These are phyloP conservation scores for Caenorhabditis auriculariae DNA, from an alignment of 2,888 invertebrate species.

Conservation along the genomic window DNA sequence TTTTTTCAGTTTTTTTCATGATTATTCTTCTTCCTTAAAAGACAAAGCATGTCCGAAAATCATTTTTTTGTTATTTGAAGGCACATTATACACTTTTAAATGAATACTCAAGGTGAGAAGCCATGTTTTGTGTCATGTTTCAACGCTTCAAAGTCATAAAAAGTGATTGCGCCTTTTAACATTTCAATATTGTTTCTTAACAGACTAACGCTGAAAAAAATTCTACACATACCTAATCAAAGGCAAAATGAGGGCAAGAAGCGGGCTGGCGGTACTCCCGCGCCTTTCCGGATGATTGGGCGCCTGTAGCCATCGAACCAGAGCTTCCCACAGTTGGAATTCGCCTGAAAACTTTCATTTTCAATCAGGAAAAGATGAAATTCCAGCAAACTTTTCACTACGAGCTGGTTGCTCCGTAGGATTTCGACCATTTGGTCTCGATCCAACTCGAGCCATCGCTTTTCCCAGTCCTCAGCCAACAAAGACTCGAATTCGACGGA, in stretches of 20 bases:
- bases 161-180: too few species aligned
- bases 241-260: slow-evolving; percentile 51
- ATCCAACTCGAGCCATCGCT: slow-evolving; percentile 62
- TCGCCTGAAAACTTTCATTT: slow-evolving; percentile 60
- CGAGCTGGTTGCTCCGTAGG: slow-evolving; percentile 64
- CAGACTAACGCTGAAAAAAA: too few species aligned
- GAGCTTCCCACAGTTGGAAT: slow-evolving; percentile 65
- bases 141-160: too few species aligned
- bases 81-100: too few species aligned
- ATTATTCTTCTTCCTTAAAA: too few species aligned
- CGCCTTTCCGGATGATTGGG: slow-evolving; percentile 61
- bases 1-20: too few species aligned
- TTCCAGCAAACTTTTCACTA: slow-evolving; percentile 53
- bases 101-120: too few species aligned
- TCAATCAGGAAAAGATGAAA: background rate
- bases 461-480: slow-evolving; percentile 65
- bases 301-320: slow-evolving; percentile 64
- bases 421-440: slow-evolving; percentile 66
- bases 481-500: slow-evolving; percentile 48
- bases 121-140: too few species aligned
- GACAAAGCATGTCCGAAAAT: too few species aligned
- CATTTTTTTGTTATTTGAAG: too few species aligned
- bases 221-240: slow-evolving; percentile 46
- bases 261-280: slow-evolving; percentile 46
- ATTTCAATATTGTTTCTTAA: too few species aligned